These are phyloP conservation scores for Falco punctatus DNA, from an alignment of 2,113 vertebrate genomes.

Conservation along the genomic window DNA sequence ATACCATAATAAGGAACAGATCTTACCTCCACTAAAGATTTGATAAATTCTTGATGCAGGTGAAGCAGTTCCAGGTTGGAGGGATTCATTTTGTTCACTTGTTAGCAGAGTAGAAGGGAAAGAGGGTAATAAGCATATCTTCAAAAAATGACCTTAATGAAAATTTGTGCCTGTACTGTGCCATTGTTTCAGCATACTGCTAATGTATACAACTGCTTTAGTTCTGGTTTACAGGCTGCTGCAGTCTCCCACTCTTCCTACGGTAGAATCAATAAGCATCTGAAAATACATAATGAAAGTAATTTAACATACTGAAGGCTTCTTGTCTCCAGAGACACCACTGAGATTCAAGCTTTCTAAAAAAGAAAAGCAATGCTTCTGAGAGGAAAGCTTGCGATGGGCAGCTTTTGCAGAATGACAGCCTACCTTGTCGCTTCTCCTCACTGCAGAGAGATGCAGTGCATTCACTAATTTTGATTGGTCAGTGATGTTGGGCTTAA, in stretches of 20 bases:
- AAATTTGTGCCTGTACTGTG: constrained; percentile 76
- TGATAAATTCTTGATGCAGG: constrained; percentile 77
- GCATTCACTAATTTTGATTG: constrained; percentile 95
- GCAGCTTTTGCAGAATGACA: constrained; percentile 85
- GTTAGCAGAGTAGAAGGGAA: constrained; percentile 75
- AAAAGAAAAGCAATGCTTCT: constrained; percentile 73
- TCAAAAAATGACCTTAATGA: constrained; percentile 77
- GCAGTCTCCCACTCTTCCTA: constrained; percentile 79
- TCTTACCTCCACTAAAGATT: constrained; percentile 81
- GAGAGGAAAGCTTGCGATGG: constrained; percentile 75
- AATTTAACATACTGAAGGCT: constrained; percentile 83
- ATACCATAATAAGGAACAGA: constrained; percentile 75
- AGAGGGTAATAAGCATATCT: constrained; percentile 75
- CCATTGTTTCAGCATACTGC: constrained; percentile 82
- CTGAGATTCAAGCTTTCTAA: constrained; percentile 72
- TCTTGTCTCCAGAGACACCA: constrained; percentile 80
- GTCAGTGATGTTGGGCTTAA: constrained; percentile 93
- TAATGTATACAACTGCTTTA: constrained; percentile 74
- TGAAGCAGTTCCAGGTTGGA: constrained; percentile 78
- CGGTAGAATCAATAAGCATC: constrained; percentile 81
- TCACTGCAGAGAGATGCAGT: constrained; percentile 98
- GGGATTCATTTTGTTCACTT: constrained; percentile 81
- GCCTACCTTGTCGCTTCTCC: constrained; percentile 86
- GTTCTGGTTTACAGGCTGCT: constrained; percentile 78
- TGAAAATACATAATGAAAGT: constrained; percentile 84